Evolutionary conservation across 2,113 vertebrate genomes (phyloP).

Genomic region (Tupaia chinensis): DNA sequence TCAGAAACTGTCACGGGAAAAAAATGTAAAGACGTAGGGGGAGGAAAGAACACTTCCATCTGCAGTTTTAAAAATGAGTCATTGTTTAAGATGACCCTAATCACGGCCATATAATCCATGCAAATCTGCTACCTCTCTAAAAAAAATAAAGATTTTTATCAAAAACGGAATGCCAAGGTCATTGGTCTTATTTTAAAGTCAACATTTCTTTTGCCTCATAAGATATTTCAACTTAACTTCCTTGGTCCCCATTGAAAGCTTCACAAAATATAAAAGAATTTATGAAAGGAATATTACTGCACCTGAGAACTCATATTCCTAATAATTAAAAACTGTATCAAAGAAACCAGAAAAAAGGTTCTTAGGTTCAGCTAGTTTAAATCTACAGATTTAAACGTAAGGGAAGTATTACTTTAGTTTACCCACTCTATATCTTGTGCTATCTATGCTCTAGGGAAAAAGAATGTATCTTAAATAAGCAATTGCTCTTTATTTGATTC

Average conservation of each 20-base stretch:
- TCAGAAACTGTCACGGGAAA: background rate
- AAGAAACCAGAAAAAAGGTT: background rate
- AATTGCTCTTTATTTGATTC: background rate
- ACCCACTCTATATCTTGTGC: background rate
- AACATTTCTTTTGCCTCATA: background rate
- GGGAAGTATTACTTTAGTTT: background rate
- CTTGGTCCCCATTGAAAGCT: background rate
- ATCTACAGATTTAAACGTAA: background rate
- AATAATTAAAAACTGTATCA: background rate
- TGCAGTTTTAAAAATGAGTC: conserved; percentile 35
- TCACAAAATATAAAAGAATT: background rate
- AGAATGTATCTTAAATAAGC: background rate
- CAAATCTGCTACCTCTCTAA: background rate
- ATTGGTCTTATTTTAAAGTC: conserved; percentile 47
- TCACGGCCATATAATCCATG: background rate
- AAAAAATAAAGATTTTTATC: conserved; percentile 19
- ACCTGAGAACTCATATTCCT: background rate
- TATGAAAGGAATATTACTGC: background rate
- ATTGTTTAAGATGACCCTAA: conserved; percentile 48
- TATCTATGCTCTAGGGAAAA: background rate
- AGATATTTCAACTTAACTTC: background rate
- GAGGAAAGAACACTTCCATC: background rate
- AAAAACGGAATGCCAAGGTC: conserved; percentile 35
- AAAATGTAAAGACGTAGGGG: background rate
- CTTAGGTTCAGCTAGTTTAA: background rate